A percentile compares a stretch with the other conserved stretches of the same genome.
phyloP scores from a whole-genome alignment of 2,888 invertebrate species.

The Venusia cambrica region DNA sequence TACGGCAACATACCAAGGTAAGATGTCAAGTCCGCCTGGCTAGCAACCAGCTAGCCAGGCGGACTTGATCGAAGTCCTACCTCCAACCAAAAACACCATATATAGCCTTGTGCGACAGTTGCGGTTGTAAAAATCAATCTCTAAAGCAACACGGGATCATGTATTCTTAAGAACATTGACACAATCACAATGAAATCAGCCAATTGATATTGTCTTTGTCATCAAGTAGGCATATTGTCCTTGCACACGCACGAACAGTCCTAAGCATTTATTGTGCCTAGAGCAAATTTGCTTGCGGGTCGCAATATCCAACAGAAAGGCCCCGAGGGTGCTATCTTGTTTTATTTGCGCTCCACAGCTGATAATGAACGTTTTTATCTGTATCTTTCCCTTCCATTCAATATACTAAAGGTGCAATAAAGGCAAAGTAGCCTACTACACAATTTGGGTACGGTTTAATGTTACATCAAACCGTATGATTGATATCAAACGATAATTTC shows the following conservation, averaged over 20 bases:
- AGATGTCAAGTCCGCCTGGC: too few species aligned
- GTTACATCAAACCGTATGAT: conserved; percentile 31
- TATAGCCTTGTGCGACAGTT: too few species aligned
- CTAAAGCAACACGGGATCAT: too few species aligned
- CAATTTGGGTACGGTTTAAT: conserved; percentile 45
- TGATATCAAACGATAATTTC: too few species aligned
- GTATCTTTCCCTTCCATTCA: conserved; percentile 58
- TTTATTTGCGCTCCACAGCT: conserved; percentile 67
- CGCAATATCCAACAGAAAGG: conserved; percentile 72
- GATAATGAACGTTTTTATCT: conserved; percentile 74
- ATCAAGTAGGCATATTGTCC: conserved; percentile 40
- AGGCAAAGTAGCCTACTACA: conserved; percentile 44
- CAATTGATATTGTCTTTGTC: conserved; percentile 44
- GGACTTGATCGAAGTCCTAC: too few species aligned
- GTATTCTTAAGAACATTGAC: background rate
- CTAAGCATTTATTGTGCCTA: conserved; percentile 74
- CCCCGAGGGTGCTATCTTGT: conserved; percentile 69
- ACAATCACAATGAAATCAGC: conserved; percentile 9
- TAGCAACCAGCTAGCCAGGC: too few species aligned
- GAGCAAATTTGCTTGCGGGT: conserved; percentile 76
- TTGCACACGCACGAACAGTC: conserved; percentile 45
- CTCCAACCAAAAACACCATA: too few species aligned
- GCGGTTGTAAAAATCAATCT: too few species aligned
- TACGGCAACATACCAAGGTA: too few species aligned
- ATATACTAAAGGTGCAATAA: conserved; percentile 69